Conservation (phyloP, 2,888 invertebrate genomes). For the Chrysolina haemoptera region DNA sequence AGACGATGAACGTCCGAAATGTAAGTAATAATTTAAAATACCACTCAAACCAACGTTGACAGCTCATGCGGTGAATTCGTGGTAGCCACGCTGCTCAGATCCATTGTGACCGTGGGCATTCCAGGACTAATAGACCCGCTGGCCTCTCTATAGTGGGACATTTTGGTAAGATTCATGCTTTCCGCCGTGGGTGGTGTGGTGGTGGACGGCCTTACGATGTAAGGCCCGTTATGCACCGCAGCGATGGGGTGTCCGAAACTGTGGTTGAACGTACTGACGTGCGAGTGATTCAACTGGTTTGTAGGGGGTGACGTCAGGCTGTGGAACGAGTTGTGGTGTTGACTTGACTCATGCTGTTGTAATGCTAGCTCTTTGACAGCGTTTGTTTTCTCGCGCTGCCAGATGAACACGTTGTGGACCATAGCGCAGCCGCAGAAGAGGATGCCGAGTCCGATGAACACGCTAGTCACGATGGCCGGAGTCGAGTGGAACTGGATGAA, state of each 20-base stretch:
- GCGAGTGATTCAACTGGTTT: conserved; percentile 63
- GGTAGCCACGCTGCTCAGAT: conserved; percentile 77
- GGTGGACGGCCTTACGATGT: conserved; percentile 76
- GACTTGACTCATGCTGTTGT: conserved; percentile 62
- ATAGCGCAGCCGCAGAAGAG: conserved; percentile 94
- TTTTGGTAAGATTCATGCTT: conserved; percentile 63
- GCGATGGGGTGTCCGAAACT: conserved; percentile 64
- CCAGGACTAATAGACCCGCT: conserved; percentile 79
- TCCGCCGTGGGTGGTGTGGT: conserved; percentile 72
- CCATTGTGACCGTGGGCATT: conserved; percentile 72
- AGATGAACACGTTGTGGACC: conserved; percentile 95
- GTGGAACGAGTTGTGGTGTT: conserved; percentile 63
- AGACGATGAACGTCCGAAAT: too few species aligned
- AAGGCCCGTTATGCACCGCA: conserved; percentile 71
- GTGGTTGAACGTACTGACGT: conserved; percentile 65
- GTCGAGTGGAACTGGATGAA: conserved; percentile 94
- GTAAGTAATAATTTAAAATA: too few species aligned
- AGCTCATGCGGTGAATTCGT: conserved; percentile 78
- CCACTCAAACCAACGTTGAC: conserved; percentile 77
- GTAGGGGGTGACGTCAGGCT: conserved; percentile 60
- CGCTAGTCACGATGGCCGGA: conserved; percentile 91
- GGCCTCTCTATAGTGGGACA: conserved; percentile 69
- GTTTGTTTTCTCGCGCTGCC: conserved; percentile 93
- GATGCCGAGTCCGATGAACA: conserved; percentile 92
- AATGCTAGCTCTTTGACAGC: conserved; percentile 77